These are phyloP conservation scores for Trinectes maculatus DNA, from an alignment of 2,113 vertebrate species.

Conservation along the genomic window DNA sequence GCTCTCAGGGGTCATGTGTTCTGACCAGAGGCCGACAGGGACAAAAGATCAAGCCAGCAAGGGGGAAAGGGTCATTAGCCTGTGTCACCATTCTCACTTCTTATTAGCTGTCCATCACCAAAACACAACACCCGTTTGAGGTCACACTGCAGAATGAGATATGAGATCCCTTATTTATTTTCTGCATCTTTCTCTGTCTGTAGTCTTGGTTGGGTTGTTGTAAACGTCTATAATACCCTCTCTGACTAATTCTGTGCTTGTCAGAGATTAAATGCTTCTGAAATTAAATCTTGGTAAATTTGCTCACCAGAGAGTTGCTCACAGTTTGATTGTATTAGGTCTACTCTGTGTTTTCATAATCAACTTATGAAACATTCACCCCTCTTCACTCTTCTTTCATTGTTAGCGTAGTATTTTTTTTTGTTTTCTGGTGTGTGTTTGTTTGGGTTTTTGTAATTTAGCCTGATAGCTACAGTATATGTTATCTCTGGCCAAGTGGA, in stretches of 20 bases:
- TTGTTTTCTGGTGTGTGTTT: background rate
- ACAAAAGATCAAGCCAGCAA: constrained; percentile 6
- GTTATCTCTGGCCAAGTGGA: constrained; percentile 31
- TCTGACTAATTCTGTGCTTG: background rate
- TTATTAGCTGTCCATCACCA: constrained; percentile 7
- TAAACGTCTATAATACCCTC: background rate
- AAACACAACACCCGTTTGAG: constrained; percentile 4
- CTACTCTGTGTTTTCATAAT: background rate
- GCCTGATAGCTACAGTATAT: constrained; percentile 18
- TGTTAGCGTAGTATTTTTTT: constrained; percentile 9
- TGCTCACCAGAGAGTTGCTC: constrained; percentile 9
- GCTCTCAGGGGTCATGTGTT: constrained; percentile 4
- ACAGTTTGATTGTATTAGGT: background rate
- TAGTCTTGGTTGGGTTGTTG: background rate
- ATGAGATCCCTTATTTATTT: background rate
- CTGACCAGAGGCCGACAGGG: constrained; percentile 8
- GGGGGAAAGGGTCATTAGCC: constrained; percentile 12
- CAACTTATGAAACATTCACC: background rate
- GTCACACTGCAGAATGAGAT: background rate
- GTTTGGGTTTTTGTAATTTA: constrained; percentile 19
- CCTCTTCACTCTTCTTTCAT: constrained; percentile 1
- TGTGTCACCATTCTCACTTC: background rate
- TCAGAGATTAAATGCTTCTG: background rate
- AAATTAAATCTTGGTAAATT: constrained; percentile 6
- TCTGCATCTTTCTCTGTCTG: background rate